Percentiles rank a stretch among this genome's conserved stretches.
Conservation (phyloP, 2,888 invertebrate genomes). For the Stenichneumon culpator region DNA sequence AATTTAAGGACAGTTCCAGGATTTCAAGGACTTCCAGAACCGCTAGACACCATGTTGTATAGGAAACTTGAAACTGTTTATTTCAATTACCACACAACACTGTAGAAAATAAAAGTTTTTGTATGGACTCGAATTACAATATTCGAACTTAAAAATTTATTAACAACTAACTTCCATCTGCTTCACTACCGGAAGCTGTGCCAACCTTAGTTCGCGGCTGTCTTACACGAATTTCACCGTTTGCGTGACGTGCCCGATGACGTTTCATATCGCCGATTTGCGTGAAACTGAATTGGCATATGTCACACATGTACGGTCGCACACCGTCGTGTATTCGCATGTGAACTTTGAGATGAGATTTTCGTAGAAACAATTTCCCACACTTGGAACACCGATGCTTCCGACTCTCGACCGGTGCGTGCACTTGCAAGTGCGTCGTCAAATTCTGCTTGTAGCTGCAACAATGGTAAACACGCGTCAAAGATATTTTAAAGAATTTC, state of each 20-base stretch:
- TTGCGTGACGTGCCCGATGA: slow-evolving; percentile 72
- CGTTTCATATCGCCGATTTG: slow-evolving; percentile 76
- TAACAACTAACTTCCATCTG: not conserved
- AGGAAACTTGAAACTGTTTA: not conserved
- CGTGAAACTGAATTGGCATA: slow-evolving; percentile 75
- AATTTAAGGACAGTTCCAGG: too few relatives aligned
- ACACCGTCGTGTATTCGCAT: slow-evolving; percentile 76
- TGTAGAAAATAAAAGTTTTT: not conserved
- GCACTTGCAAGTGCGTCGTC: slow-evolving; percentile 72
- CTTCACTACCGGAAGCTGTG: not conserved
- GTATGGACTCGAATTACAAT: not conserved
- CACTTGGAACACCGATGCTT: slow-evolving; percentile 74
- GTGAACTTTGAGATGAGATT: slow-evolving; percentile 74
- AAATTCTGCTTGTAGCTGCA: slow-evolving; percentile 74
- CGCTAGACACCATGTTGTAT: not conserved
- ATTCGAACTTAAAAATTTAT: not conserved
- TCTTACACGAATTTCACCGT: slow-evolving; percentile 54
- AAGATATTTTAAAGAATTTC: not conserved
- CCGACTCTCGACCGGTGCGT: slow-evolving; percentile 73
- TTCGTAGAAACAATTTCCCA: slow-evolving; percentile 73
- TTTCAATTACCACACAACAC: not conserved
- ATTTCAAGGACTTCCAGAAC: too few relatives aligned
- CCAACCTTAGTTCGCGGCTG: slow-evolving; percentile 22
- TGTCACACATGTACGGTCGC: slow-evolving; percentile 76
- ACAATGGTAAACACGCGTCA: not conserved